Percentiles rank a stretch among this genome's conserved stretches.
Evolutionary conservation across 2,797 vertebrate genomes (phyloP).

Genomic region (Nyctalus aviator): DNA sequence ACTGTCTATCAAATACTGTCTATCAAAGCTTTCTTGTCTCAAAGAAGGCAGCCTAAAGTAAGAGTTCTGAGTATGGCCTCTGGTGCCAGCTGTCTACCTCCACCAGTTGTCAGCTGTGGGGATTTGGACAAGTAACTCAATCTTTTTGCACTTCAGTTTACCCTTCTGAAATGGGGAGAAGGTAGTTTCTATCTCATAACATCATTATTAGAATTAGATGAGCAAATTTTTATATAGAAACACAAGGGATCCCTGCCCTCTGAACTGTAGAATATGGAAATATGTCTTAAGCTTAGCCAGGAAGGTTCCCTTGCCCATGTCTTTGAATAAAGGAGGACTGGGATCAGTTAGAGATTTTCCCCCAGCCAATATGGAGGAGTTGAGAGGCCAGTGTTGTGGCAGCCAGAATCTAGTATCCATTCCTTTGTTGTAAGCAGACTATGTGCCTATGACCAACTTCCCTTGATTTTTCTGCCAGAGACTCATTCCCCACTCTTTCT

Average conservation of each 20-base stretch:
- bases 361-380: neutral
- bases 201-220: neutral
- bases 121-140: neutral
- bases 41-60: neutral
- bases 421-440: neutral
- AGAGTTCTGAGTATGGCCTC: neutral
- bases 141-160: neutral
- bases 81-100: neutral
- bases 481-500: neutral
- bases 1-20: neutral
- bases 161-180: neutral
- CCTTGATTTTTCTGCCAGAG: neutral
- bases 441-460: neutral
- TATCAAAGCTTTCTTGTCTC: neutral
- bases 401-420: neutral
- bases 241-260: neutral
- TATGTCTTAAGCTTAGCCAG: neutral
- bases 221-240: neutral
- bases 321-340: neutral
- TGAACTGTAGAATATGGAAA: neutral
- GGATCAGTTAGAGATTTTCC: neutral
- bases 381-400: neutral
- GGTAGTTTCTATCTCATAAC: neutral
- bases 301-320: neutral
- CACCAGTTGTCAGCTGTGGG: neutral